A percentile compares a stretch with the other conserved stretches of the same genome.
These are phyloP conservation scores for Xanthorhoe spadicearia DNA, from an alignment of 2,888 invertebrate species.

Conservation along the genomic window DNA sequence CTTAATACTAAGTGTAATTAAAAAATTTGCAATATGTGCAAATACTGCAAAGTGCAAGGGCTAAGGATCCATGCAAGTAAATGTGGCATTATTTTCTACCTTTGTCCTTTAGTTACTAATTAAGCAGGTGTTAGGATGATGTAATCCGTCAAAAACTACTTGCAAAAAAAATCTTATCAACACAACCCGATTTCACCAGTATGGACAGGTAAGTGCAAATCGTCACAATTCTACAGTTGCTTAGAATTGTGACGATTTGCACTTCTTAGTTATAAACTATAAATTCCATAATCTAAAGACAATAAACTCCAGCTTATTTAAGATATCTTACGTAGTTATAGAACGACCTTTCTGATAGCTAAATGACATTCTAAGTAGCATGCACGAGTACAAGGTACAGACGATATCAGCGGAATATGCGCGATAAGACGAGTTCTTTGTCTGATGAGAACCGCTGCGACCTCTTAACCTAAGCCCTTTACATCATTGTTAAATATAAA, in stretches of 20 bases:
- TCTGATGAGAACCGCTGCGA: slow-evolving; percentile 35
- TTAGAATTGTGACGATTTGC: no score
- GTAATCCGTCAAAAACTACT: no score
- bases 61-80: no score
- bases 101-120: no score
- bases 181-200: no score
- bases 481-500: slow-evolving; percentile 34
- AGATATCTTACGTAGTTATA: slow-evolving; percentile 22
- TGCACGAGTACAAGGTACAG: slow-evolving; percentile 45
- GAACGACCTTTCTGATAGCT: slow-evolving; percentile 43
- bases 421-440: slow-evolving; percentile 40
- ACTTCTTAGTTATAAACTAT: not conserved
- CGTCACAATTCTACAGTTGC: not conserved
- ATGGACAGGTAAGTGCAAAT: no score
- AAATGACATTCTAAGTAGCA: slow-evolving; percentile 41
- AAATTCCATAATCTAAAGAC: slow-evolving; percentile 2
- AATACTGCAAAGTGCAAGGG: no score
- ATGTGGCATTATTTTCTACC: no score
- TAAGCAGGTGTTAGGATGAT: no score
- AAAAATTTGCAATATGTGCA: no score
- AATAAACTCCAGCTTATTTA: slow-evolving; percentile 7
- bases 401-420: slow-evolving; percentile 37
- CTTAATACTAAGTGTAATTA: no score
- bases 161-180: no score
- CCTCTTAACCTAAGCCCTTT: slow-evolving; percentile 33